These are phyloP conservation scores for Acanthosepion pharaonis DNA, from an alignment of 2,888 invertebrate genomes.

Conservation along the genomic window DNA sequence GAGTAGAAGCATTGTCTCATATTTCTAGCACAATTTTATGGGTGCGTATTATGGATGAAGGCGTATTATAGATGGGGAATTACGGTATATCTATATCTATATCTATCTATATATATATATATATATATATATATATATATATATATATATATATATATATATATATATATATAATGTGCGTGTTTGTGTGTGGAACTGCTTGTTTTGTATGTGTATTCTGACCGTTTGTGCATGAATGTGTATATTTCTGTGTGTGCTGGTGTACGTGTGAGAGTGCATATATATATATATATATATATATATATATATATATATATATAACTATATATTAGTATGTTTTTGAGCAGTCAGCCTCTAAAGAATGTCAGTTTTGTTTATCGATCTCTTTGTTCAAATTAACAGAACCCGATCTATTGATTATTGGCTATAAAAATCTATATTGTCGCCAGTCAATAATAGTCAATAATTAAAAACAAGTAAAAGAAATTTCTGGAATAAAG, in stretches of 20 bases:
- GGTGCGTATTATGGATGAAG: too few species aligned
- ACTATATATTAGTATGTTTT: neutral
- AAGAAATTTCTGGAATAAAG: neutral
- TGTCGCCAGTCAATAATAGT: neutral
- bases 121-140: neutral
- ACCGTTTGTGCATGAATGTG: too few species aligned
- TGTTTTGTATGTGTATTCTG: too few species aligned
- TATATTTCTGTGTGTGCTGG: too few species aligned
- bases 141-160: neutral
- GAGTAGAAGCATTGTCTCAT: too few species aligned
- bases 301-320: too few species aligned
- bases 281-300: too few species aligned
- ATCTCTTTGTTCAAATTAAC: neutral
- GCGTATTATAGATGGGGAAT: too few species aligned
- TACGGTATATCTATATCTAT: neutral
- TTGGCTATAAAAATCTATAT: too few species aligned
- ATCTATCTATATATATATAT: neutral
- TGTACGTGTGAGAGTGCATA: neutral
- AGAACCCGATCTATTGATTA: neutral
- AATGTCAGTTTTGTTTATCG: neutral
- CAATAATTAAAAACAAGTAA: neutral
- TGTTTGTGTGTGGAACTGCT: neutral
- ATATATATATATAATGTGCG: neutral
- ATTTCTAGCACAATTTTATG: too few species aligned
- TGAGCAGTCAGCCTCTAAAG: too few species aligned